Evolutionary conservation across 2,797 vertebrate genomes (phyloP).

Genomic region (Perodicticus potto): DNA sequence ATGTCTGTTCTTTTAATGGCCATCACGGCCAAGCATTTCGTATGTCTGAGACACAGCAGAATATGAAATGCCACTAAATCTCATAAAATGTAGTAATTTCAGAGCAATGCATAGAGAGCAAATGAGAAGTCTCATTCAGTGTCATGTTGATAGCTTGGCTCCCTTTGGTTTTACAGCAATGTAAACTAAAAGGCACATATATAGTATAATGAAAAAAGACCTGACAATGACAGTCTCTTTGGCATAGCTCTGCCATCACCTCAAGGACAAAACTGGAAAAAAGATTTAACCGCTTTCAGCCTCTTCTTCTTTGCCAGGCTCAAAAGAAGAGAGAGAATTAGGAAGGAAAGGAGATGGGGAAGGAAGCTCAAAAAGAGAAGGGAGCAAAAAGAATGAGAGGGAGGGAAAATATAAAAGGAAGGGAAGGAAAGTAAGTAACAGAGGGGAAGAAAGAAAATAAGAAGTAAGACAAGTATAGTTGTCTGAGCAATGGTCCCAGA

Average conservation of each 20-base stretch:
- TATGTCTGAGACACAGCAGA: background rate
- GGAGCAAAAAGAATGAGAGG: background rate
- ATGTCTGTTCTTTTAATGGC: background rate
- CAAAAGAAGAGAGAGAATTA: background rate
- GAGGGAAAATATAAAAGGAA: background rate
- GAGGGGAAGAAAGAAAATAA: background rate
- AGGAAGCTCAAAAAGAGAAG: conserved; percentile 2
- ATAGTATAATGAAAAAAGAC: background rate
- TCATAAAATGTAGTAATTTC: conserved; percentile 32
- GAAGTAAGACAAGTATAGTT: background rate
- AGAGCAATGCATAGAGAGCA: background rate
- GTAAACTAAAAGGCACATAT: background rate
- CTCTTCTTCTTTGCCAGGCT: conserved; percentile 24
- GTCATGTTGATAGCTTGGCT: conserved; percentile 7
- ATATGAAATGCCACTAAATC: conserved; percentile 21
- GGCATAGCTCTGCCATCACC: background rate
- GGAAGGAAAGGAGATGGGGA: background rate
- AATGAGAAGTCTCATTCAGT: conserved; percentile 3
- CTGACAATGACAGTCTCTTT: background rate
- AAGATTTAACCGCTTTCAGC: background rate
- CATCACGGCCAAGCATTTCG: conserved; percentile 16
- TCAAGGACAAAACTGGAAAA: background rate
- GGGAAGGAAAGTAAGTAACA: background rate
- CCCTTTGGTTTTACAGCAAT: conserved; percentile 42
- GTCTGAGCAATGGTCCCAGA: background rate